Evolutionary conservation across 2,888 invertebrate species (phyloP).

Genomic region (Clanis bilineata): DNA sequence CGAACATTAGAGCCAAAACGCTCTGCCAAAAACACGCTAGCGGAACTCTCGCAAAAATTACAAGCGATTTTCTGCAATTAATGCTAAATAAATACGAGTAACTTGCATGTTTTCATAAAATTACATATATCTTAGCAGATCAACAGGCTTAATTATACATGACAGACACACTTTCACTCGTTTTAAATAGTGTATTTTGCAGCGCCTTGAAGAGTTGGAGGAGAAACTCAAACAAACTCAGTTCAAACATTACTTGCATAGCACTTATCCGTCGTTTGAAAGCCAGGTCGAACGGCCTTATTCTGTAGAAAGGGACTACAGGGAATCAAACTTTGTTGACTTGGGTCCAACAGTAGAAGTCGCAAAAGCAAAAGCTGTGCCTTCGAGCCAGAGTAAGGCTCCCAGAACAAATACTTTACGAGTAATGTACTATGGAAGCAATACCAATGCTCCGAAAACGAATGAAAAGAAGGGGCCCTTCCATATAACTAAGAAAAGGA

Average conservation of each 20-base stretch:
- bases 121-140: slow-evolving; percentile 15
- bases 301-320: slow-evolving; percentile 51
- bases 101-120: slow-evolving; percentile 9
- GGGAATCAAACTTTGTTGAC: slow-evolving; percentile 37
- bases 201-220: slow-evolving; percentile 70
- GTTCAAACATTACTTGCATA: slow-evolving; percentile 70
- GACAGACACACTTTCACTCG: slow-evolving; percentile 37
- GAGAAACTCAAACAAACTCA: slow-evolving; percentile 72
- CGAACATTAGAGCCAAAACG: background rate
- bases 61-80: background rate
- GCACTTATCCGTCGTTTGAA: slow-evolving; percentile 53
- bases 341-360: slow-evolving; percentile 38
- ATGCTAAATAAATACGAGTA: background rate
- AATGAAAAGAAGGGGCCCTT: slow-evolving; percentile 65
- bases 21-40: background rate
- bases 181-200: slow-evolving; percentile 37
- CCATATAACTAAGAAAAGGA: slow-evolving; percentile 70
- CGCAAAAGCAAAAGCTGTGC: slow-evolving; percentile 31
- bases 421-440: slow-evolving; percentile 62
- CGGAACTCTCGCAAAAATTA: background rate
- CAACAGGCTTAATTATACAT: slow-evolving; percentile 22
- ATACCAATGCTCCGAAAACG: slow-evolving; percentile 36
- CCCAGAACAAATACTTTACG: slow-evolving; percentile 53
- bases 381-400: slow-evolving; percentile 41
- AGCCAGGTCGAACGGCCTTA: slow-evolving; percentile 67